Conservation (phyloP, 2,113 vertebrate species). For the Butastur rufipennis region DNA sequence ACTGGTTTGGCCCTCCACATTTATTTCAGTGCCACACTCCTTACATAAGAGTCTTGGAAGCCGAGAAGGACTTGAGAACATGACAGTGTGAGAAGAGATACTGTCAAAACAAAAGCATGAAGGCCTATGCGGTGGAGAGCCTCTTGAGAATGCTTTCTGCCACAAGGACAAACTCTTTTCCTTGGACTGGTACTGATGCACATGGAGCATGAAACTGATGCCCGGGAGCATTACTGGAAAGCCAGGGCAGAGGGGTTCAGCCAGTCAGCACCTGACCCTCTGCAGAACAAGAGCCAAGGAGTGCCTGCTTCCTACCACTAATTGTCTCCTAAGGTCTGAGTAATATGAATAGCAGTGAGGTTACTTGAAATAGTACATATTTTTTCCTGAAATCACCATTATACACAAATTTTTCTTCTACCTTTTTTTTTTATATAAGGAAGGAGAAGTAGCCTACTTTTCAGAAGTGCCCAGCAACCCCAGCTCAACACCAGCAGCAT, state of each 20-base stretch:
- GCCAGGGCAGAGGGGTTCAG: neutral
- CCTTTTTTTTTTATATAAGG: neutral
- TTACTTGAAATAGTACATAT: neutral
- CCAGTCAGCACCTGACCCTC: neutral
- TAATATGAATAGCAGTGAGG: neutral
- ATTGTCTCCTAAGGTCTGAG: neutral
- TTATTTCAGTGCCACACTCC: neutral
- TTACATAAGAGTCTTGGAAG: conserved; percentile 28
- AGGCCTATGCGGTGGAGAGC: neutral
- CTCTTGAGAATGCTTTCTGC: neutral
- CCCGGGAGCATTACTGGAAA: neutral
- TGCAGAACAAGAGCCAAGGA: neutral
- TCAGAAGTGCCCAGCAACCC: neutral
- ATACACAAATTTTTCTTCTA: neutral
- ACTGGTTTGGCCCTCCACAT: neutral
- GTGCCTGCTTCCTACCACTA: neutral
- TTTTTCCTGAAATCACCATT: neutral
- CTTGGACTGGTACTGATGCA: neutral
- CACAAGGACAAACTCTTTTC: neutral
- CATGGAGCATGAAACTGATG: neutral
- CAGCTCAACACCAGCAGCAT: neutral
- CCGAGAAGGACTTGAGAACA: neutral
- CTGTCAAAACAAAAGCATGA: conserved; percentile 13
- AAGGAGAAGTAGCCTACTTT: neutral
- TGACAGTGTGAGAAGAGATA: conserved; percentile 15